phyloP scores from a whole-genome alignment of 2,888 invertebrate genomes.

The Heteromyza rotundicornis region DNA sequence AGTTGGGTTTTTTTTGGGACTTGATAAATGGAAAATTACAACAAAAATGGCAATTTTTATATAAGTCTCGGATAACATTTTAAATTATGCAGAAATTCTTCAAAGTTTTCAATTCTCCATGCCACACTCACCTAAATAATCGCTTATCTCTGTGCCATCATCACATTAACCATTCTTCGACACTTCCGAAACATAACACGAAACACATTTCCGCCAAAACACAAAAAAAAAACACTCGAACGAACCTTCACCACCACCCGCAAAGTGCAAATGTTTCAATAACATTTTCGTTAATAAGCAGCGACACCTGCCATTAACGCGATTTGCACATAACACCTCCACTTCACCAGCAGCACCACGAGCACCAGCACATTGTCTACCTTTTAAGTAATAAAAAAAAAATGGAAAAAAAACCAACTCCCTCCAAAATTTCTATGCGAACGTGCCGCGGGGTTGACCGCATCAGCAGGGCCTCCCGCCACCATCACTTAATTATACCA shows the following conservation, averaged over 20 bases:
- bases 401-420: background rate
- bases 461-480: background rate
- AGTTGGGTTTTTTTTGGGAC: too few species aligned
- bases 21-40: too few species aligned
- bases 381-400: too few species aligned
- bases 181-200: background rate
- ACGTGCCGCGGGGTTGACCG: background rate
- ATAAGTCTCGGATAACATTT: background rate
- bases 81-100: background rate
- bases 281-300: constrained; percentile 48
- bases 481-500: constrained; percentile 13
- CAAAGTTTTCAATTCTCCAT: background rate
- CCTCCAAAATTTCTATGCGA: too few species aligned
- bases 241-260: background rate
- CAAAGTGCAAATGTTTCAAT: constrained; percentile 52
- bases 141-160: background rate
- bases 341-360: background rate
- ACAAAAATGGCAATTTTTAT: background rate
- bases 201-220: constrained; percentile 6
- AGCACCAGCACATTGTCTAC: background rate
- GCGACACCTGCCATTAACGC: constrained; percentile 46
- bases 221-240: too few species aligned
- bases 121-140: background rate
- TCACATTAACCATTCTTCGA: background rate
- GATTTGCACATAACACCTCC: constrained; percentile 28